Evolutionary conservation across 2,888 invertebrate species (phyloP).

Genomic region (Nesidiocoris tenuis): DNA sequence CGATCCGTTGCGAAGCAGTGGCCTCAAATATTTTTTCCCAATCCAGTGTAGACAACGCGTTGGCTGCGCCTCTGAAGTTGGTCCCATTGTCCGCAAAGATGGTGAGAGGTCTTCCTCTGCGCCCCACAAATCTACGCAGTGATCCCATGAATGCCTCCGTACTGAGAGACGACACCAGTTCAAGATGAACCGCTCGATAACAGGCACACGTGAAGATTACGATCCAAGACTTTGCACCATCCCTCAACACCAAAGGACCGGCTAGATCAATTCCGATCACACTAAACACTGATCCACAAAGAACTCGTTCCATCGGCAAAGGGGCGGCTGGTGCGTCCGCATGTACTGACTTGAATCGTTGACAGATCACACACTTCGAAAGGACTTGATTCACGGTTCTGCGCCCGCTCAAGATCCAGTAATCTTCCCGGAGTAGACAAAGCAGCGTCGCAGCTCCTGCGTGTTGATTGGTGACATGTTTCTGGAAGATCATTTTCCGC

Average conservation of each 20-base stretch:
- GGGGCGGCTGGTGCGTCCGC: constrained; percentile 49
- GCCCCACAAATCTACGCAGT: constrained; percentile 52
- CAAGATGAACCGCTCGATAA: constrained; percentile 54
- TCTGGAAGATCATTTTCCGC: neutral
- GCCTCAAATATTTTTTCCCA: constrained; percentile 54
- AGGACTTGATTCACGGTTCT: constrained; percentile 32
- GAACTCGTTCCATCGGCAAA: constrained; percentile 52
- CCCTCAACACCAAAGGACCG: constrained; percentile 53
- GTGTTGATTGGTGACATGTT: neutral
- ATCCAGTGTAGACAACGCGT: constrained; percentile 58
- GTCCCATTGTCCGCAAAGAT: constrained; percentile 55
- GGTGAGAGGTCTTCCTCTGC: constrained; percentile 52
- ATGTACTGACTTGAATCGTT: constrained; percentile 47
- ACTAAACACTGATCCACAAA: constrained; percentile 51
- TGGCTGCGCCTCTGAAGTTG: constrained; percentile 54
- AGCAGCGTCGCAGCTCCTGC: constrained; percentile 4
- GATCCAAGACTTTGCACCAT: constrained; percentile 52
- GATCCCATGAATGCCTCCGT: constrained; percentile 52
- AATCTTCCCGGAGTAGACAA: constrained; percentile 23
- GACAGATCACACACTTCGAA: constrained; percentile 39
- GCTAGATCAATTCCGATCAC: constrained; percentile 53
- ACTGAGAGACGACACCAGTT: constrained; percentile 52
- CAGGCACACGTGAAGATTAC: constrained; percentile 54
- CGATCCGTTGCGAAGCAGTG: constrained; percentile 47
- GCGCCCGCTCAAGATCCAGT: constrained; percentile 29